phyloP scores from a whole-genome alignment of 2,797 vertebrate genomes.

The Otolemur crassicaudatus region DNA sequence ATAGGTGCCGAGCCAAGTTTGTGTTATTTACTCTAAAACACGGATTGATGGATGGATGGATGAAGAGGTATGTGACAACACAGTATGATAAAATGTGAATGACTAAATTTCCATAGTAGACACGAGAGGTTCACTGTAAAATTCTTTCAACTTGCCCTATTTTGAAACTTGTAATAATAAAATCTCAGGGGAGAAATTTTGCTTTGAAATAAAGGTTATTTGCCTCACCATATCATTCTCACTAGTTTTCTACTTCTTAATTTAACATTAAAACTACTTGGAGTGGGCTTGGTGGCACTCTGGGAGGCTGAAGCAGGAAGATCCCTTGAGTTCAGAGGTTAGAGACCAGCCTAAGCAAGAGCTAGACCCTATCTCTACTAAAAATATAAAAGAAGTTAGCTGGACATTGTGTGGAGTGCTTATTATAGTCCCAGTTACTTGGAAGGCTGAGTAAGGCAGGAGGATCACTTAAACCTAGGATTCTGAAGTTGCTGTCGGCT shows the following conservation, averaged over 20 bases:
- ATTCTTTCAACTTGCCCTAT: background rate
- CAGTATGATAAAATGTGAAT: background rate
- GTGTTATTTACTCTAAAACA: background rate
- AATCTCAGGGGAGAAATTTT: background rate
- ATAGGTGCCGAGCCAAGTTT: background rate
- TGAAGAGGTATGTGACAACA: background rate
- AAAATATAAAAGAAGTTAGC: too few relatives aligned
- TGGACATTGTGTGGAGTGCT: too few relatives aligned
- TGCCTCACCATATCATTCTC: background rate
- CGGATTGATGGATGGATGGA: background rate
- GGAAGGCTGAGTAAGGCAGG: too few relatives aligned
- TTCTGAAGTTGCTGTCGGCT: too few relatives aligned
- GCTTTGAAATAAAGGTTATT: background rate
- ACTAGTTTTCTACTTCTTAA: slow-evolving; percentile 52
- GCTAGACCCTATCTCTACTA: too few relatives aligned
- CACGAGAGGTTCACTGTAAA: background rate
- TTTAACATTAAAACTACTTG: slow-evolving; percentile 10
- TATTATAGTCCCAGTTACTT: too few relatives aligned
- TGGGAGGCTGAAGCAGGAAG: too few relatives aligned
- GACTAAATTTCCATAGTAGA: slow-evolving; percentile 11
- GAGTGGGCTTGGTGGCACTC: too few relatives aligned
- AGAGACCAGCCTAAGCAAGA: too few relatives aligned
- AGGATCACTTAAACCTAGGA: too few relatives aligned
- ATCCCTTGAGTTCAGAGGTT: too few relatives aligned
- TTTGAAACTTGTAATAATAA: slow-evolving; percentile 52